These are phyloP conservation scores for Rhopalosiphum padi DNA, from an alignment of 1,140 invertebrate species.

Conservation along the genomic window DNA sequence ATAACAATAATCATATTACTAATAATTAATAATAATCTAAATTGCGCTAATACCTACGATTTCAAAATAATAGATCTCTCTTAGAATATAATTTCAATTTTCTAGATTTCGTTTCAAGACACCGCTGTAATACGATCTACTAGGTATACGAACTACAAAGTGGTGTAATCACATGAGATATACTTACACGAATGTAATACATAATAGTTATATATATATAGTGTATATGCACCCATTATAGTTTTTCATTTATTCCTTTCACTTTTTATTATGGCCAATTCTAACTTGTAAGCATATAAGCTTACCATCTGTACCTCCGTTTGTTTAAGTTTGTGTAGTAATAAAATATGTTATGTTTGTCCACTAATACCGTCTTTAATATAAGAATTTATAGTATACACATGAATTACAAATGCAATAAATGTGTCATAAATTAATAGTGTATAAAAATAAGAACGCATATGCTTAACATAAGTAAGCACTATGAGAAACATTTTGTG, in stretches of 20 bases:
- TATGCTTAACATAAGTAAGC: background rate
- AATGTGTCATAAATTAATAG: background rate
- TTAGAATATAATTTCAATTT: background rate
- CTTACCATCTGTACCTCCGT: background rate
- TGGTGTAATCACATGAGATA: constrained; percentile 18
- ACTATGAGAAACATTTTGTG: background rate
- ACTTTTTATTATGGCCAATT: background rate
- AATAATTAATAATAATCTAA: background rate
- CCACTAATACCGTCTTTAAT: background rate
- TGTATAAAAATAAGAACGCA: background rate
- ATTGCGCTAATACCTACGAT: background rate
- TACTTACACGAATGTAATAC: constrained; percentile 2
- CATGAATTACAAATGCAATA: background rate
- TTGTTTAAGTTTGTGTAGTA: background rate
- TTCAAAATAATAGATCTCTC: constrained; percentile 9
- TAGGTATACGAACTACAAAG: background rate
- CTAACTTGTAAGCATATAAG: background rate
- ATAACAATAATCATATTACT: background rate
- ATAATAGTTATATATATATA: background rate
- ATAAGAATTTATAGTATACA: background rate
- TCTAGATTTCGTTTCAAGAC: constrained; percentile 1
- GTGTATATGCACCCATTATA: background rate
- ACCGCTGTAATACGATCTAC: background rate
- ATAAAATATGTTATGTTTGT: constrained; percentile 5
- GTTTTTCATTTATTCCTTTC: constrained; percentile 40